Base-by-base conservation (phyloP, 1,140 invertebrate species). In the Bombyx mandarina region DNA sequence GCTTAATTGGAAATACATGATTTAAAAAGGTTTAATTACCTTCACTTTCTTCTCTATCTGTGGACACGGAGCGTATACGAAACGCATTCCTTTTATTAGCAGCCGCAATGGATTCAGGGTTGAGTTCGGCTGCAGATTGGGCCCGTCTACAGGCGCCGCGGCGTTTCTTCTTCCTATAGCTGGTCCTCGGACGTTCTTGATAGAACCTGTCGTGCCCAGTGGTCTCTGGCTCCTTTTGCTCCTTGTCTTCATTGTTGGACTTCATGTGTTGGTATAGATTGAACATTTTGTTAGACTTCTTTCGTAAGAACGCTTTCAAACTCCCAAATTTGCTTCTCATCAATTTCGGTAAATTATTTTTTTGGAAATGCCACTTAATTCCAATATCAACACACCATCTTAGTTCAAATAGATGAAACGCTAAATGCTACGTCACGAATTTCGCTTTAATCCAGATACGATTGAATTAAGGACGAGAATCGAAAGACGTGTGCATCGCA, bases 131-230 rank as follows among this genome's bases (percentile, higher is more conserved):
- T 6, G 92, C 93, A 56, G 93, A 94, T 68, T 93, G 93, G 7
- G 93, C 92, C 44, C 93, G 88, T 8, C 91, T 82, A 60, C 89
- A 90, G 0, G 88, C 80, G 1, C 84, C 88, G 8, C 86, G 88
- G 58, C 89, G 89, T 68, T 90, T 90, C 63, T 89, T 90, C 63
- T 89, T 88, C 66, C 86, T 86, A 26, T 86, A 85, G 64, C 89
- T 91, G 4, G 90, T 89, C 45, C 90, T 88, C 3, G 91, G 88
- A 1, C 91, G 86, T 47, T 92, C 91, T 69, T 93, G 92, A 67
- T 92, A 94, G 71, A 94, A 94, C 57, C 92, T 85, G 65, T 94
- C 93, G 65, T 94, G 93, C 1, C 93, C 93, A 5, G 93, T 94
- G 2, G 92, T 91, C 47, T 92, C 90, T 0, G 88, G 80, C 54